Evolutionary conservation across 92 coral and sea anemone genomes (phyloP).

Genomic region (Porites divaricata): DNA sequence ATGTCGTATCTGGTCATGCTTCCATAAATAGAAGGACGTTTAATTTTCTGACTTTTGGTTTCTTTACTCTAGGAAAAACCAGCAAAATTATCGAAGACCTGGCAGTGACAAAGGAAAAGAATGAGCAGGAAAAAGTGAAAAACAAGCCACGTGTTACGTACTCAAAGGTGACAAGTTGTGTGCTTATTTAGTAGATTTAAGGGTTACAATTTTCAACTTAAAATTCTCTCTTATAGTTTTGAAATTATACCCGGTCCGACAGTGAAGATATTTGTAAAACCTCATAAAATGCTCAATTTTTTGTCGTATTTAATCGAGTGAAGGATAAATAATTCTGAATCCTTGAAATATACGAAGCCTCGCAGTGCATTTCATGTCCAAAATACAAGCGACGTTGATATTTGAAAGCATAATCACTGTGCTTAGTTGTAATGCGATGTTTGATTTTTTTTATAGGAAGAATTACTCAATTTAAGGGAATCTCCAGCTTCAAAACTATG

Average conservation of each 20-base stretch:
- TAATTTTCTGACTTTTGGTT: not conserved
- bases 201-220: not conserved
- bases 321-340: not conserved
- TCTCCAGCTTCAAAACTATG: constrained; percentile 78
- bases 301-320: too few relatives aligned
- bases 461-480: constrained; percentile 70
- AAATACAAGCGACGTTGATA: not conserved
- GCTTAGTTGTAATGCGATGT: not conserved
- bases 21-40: not conserved
- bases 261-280: not conserved
- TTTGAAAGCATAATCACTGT: too few relatives aligned
- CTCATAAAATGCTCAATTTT: too few relatives aligned
- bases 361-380: not conserved
- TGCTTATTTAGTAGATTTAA: not conserved
- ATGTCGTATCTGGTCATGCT: constrained; percentile 12
- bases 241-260: not conserved
- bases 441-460: constrained; percentile 68
- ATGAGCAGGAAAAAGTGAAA: constrained; percentile 32
- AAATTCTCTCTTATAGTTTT: not conserved
- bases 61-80: constrained; percentile 8
- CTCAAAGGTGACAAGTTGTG: constrained; percentile 58
- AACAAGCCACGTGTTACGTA: constrained; percentile 76
- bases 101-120: constrained; percentile 24
- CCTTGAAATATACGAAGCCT: not conserved
- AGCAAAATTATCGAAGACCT: constrained; percentile 20